These are phyloP conservation scores for Nautilus pompilius DNA, from an alignment of 1,140 invertebrate genomes.

Conservation along the genomic window DNA sequence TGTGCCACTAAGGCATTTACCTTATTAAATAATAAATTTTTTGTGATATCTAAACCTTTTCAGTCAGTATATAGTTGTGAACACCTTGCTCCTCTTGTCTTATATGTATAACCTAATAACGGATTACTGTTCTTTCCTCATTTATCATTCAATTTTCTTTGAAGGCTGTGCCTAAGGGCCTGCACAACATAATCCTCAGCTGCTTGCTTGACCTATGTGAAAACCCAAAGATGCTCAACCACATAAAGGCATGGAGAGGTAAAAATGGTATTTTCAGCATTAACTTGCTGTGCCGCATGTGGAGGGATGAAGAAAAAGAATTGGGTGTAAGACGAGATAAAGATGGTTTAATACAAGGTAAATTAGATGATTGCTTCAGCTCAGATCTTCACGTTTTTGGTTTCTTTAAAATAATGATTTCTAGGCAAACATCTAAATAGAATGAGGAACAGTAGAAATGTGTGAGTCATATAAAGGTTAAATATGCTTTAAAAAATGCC, in stretches of 20 bases:
- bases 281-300: conserved; percentile 55
- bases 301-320: conserved; percentile 51
- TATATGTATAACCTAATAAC: not conserved
- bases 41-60: not conserved
- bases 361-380: not conserved
- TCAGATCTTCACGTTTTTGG: too few relatives aligned
- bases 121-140: not conserved
- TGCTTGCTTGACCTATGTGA: conserved; percentile 54
- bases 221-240: conserved; percentile 52
- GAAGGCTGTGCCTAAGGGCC: conserved; percentile 48
- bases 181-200: conserved; percentile 53
- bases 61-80: not conserved
- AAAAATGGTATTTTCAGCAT: too few relatives aligned
- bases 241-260: conserved; percentile 51
- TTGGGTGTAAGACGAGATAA: conserved; percentile 46
- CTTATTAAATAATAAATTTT: not conserved
- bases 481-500: too few relatives aligned
- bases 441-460: too few relatives aligned
- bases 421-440: too few relatives aligned
- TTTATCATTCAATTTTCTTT: conserved; percentile 1
- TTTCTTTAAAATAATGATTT: too few relatives aligned
- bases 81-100: not conserved
- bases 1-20: not conserved
- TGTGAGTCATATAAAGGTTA: too few relatives aligned
- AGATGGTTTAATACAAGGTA: conserved; percentile 46